Percentiles rank a stretch among this genome's conserved stretches.
These are phyloP conservation scores for Varanus salvator DNA, from an alignment of 2,113 vertebrate species.

Conservation along the genomic window DNA sequence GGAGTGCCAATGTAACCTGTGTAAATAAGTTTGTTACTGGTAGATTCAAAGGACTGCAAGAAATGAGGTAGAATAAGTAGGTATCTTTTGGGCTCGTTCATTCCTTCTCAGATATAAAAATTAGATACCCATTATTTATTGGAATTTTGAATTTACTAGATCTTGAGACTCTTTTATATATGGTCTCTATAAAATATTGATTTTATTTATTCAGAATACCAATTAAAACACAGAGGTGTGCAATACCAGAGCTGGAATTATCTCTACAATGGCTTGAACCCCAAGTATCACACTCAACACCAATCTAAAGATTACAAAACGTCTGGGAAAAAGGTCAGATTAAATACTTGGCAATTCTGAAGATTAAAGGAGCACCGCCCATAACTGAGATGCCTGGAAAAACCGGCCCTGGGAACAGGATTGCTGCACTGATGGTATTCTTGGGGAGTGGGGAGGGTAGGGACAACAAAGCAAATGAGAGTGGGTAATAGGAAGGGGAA, in stretches of 20 bases:
- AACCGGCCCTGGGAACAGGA: too few relatives aligned
- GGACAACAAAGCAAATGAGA: too few relatives aligned
- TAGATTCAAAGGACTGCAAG: slow-evolving; percentile 1
- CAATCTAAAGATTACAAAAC: neutral
- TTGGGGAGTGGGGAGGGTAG: too few relatives aligned
- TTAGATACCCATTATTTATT: neutral
- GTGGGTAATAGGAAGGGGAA: too few relatives aligned
- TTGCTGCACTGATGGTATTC: neutral
- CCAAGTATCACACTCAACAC: neutral
- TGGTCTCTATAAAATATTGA: slow-evolving; percentile 4
- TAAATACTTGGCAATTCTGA: neutral
- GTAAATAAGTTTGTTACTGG: neutral
- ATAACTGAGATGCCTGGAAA: neutral
- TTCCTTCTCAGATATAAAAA: too few relatives aligned
- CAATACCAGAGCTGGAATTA: neutral
- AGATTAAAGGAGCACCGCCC: neutral
- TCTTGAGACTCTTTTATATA: neutral
- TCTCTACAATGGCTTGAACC: neutral
- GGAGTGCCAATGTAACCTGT: neutral
- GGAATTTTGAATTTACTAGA: neutral
- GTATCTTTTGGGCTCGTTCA: neutral
- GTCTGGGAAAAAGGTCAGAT: neutral
- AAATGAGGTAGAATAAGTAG: slow-evolving; percentile 4
- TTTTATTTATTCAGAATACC: neutral
- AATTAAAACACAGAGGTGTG: slow-evolving; percentile 7